Percentiles rank a stretch among this genome's conserved stretches.
Conservation (phyloP, 2,113 vertebrate species). For the Tachysurus vachellii region DNA sequence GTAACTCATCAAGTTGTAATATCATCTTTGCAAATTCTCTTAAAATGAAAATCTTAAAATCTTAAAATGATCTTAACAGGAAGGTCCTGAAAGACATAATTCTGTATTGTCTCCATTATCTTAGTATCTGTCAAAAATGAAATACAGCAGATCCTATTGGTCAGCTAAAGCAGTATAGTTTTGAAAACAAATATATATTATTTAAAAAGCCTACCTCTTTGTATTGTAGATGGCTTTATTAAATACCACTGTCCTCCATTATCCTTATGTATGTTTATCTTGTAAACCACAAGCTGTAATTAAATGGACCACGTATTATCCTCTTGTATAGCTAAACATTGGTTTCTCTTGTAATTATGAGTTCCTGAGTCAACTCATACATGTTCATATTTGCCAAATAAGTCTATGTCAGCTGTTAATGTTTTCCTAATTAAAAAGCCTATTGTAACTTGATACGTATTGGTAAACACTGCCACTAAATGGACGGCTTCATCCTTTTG, state of each 20-base stretch:
- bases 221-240: background rate
- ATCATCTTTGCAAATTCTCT: background rate
- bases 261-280: conserved; percentile 30
- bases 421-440: conserved; percentile 26
- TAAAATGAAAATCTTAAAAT: background rate
- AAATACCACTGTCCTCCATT: background rate
- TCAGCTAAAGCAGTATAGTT: background rate
- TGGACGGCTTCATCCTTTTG: background rate
- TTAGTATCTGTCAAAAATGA: background rate
- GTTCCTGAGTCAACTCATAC: conserved; percentile 13
- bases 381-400: conserved; percentile 42
- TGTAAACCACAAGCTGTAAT: conserved; percentile 41
- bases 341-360: conserved; percentile 32
- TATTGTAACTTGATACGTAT: conserved; percentile 46
- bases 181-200: conserved; percentile 14
- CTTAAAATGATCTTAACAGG: background rate
- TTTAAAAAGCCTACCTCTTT: background rate
- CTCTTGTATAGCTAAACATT: conserved; percentile 27
- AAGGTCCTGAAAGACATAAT: background rate
- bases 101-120: background rate
- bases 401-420: conserved; percentile 39
- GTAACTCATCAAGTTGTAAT: background rate
- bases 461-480: conserved; percentile 13
- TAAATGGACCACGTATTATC: conserved; percentile 22
- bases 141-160: background rate